Evolutionary conservation across 1,140 invertebrate species (phyloP), one percentile per base, ranked within the genome.

Genomic region (Drosophila watanabei): DNA sequence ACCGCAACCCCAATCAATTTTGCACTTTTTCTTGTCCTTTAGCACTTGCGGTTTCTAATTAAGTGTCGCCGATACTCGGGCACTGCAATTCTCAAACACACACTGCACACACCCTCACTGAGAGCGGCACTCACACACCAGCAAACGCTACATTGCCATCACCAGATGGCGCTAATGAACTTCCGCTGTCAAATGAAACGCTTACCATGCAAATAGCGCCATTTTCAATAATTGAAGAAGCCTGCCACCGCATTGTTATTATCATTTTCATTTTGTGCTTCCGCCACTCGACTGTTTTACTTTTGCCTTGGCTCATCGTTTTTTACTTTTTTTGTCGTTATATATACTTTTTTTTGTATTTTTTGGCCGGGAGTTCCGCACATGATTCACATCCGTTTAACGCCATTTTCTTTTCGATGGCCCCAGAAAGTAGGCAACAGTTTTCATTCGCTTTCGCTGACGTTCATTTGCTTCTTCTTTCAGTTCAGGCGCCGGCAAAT

Each of bases 261-360:
- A 90, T 90, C 76, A 89, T 89, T 89, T 89, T 80, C 72, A 88
- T 88, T 84, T 88, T 81, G 70, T 86, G 79, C 85, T 90, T 85
- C 79, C 86, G 79, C 61, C 77, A 61, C 54, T 77, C 76, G 76
- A 52, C 64, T 45, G 56, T 58, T 78, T 78, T 46, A 56, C 62
- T 45, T 69, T 69, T 56, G 20, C 54, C 52, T 76, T 58, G 62
- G 43, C 60, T 41, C 75, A 32, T n/a, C 54, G 54, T 57, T 68
- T 59, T 49, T 49, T 45, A 49, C 35, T 59, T 70, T 68, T 60
- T 52, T 46, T 20, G 57, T 60, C 54, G 35, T 57, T 57, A 57
- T 30, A 49, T 37, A 16, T 43, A 24, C 11, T 13, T 51, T 62
- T 28, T 57, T 35, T 56, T 65, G 56, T 60, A 16, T 64, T 62